Base-by-base conservation (phyloP, 2,888 invertebrate genomes). In the Matsumyia berberina region DNA sequence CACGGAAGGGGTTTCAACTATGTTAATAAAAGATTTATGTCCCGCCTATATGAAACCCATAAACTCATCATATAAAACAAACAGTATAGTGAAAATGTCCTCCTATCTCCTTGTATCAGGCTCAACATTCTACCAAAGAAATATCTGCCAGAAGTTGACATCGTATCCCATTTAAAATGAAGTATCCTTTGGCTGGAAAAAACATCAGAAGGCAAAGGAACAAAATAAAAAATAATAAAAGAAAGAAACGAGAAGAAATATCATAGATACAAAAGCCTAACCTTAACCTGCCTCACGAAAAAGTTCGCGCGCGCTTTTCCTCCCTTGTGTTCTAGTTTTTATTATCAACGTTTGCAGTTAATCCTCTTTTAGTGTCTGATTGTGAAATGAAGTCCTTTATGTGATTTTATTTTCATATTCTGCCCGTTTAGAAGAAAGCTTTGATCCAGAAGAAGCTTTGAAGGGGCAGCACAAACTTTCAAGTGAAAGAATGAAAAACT, bases 11-110 rank as follows among this genome's bases (percentile, higher is more conserved):
- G 67, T 69, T 42, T 53, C 51, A 60, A 53, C 60, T 67, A 49
- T 60, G 60, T 60, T 60, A 69, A 77, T 69, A 57, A 51, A 51
- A 53, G 66, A 66, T 66, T 53, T 66, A 53, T 37, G 29, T 15
- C 37, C 11, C 12, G 9, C 39, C 29, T n/a, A 11, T 53, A 51
- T 29, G 24, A 51, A 33, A 49, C 8, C 57, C 29, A 58, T 51
- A 67, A 76, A 76, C 76, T 67, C 51, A 76, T 66, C 66, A 66
- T 58, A 76, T 19, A 67, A 66, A 53, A 31, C 49, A 66, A 66
- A 57, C 57, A 66, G 17, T n/a, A 7, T 46, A 60, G 17, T 74
- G 35, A 42, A n/a, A 42, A 66, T 66, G 19, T 37, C 24, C 35
- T 15, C 39, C 5, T 33, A 44, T 31, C 33, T 53, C 37, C 31